A percentile compares a stretch with the other conserved stretches of the same genome.
phyloP scores from a whole-genome alignment of 92 coral and sea anemone genomes.

The Anthopleura xanthogrammica region DNA sequence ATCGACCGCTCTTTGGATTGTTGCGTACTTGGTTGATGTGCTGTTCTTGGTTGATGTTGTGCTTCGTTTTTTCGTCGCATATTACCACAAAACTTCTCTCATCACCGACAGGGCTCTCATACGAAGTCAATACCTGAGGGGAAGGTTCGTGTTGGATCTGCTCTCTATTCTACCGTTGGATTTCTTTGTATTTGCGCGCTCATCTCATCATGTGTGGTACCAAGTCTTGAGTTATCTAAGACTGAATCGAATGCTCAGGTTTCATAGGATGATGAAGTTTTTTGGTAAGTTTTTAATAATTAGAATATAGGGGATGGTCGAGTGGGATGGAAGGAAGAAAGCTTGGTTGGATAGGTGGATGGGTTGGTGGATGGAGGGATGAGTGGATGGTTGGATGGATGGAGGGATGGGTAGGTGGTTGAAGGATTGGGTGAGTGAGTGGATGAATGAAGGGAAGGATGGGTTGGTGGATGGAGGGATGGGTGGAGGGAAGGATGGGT shows the following conservation, averaged over 20 bases:
- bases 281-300: slow-evolving; percentile 55
- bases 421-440: neutral
- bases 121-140: slow-evolving; percentile 57
- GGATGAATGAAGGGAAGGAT: neutral
- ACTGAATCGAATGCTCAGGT: slow-evolving; percentile 67
- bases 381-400: neutral
- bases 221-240: slow-evolving; percentile 58
- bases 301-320: neutral
- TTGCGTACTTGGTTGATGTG: slow-evolving; percentile 56
- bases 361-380: neutral
- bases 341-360: neutral
- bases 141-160: slow-evolving; percentile 55
- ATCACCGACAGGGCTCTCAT: slow-evolving; percentile 57
- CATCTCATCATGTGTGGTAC: slow-evolving; percentile 40
- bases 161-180: slow-evolving; percentile 65
- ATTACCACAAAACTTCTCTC: slow-evolving; percentile 64
- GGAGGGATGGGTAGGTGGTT: neutral
- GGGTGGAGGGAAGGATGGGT: neutral
- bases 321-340: neutral
- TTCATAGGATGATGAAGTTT: slow-evolving; percentile 55
- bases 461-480: neutral
- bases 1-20: slow-evolving; percentile 41
- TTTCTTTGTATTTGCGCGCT: slow-evolving; percentile 38
- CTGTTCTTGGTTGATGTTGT: slow-evolving; percentile 58
- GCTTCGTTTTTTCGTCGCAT: slow-evolving; percentile 64